Evolutionary conservation across 2,888 invertebrate genomes (phyloP), one percentile per base, ranked within the genome.

Genomic region (Podotricha telesiphe): DNA sequence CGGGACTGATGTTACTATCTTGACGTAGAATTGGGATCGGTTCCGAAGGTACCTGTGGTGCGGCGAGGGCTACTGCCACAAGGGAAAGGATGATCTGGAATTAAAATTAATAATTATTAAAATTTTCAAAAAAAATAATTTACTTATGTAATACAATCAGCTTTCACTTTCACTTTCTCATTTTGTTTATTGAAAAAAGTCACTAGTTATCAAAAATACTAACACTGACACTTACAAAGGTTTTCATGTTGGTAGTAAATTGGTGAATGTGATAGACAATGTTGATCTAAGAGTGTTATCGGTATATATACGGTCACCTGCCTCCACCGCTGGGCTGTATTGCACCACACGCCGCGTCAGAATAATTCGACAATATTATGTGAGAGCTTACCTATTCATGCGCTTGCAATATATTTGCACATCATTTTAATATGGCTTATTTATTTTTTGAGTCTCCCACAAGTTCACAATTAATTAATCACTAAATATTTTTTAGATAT

Each of bases 11-110:
- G 45, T 94, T 89, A 74, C 90, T 92, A 13, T 88, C 84, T 75
- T 95, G 94, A 0, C 88, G 90, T 22, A 95, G 55, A 74, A 95
- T 95, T 8, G 90, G 89, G 19, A 91, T 88, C 1, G 87, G 87
- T 69, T 93, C 89, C 15, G 84, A 77, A 0, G 80, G 82, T 5
- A 73, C 75, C 74, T 89, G 91, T 37, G 93, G 91, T 48, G 89
- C 91, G 55, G 92, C 92, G 42, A 82, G 77, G 55, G 87, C 88
- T 19, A 84, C 81, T 62, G 89, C 89, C 77, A 89, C 70, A 47
- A 91, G 77, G 74, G 86, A 86, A 74, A 92, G 77, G 71, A 88
- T 80, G 72, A 92, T 81, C 93, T 93, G 87, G 62, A 91, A 77
- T 47, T 22, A 50, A 59, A 61, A 62, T 58, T 48, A 62, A 34